phyloP scores from a whole-genome alignment of 2,888 invertebrate genomes.

The Serripes groenlandicus region DNA sequence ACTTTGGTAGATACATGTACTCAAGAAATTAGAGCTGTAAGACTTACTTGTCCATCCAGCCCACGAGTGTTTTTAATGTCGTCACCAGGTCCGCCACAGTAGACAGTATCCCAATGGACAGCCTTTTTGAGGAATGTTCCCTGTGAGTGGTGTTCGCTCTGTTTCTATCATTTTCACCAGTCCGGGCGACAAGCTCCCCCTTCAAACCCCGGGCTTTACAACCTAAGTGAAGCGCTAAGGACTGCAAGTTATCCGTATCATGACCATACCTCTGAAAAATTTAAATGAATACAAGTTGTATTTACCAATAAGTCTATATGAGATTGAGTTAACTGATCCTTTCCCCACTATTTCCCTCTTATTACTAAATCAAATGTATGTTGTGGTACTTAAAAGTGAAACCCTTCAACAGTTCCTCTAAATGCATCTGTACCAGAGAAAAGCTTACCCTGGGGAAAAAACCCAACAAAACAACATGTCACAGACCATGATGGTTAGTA shows the following conservation, averaged over 20 bases:
- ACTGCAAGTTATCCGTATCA: conserved; percentile 96
- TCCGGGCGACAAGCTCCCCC: conserved; percentile 89
- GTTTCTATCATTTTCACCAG: conserved; percentile 87
- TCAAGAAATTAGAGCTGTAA: conserved; percentile 88
- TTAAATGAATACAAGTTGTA: too few relatives aligned
- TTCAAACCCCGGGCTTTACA: conserved; percentile 93
- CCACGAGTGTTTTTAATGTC: conserved; percentile 94
- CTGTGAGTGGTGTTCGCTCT: conserved; percentile 73
- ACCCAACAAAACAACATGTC: too few relatives aligned
- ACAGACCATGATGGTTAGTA: too few relatives aligned
- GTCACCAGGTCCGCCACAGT: conserved; percentile 95
- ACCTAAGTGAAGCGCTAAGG: conserved; percentile 93
- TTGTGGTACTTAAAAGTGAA: too few relatives aligned
- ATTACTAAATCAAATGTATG: too few relatives aligned
- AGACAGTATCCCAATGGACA: conserved; percentile 88
- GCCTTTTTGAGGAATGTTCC: conserved; percentile 45
- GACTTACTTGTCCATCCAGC: conserved; percentile 94
- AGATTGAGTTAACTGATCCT: too few relatives aligned
- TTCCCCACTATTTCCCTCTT: too few relatives aligned
- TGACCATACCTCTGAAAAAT: conserved; percentile 93
- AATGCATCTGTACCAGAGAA: too few relatives aligned
- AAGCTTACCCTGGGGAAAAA: too few relatives aligned
- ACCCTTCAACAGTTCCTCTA: too few relatives aligned
- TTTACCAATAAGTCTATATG: too few relatives aligned
- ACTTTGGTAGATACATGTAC: too few relatives aligned